A percentile compares a stretch with the other conserved stretches of the same genome.
Evolutionary conservation across 2,797 vertebrate species (phyloP).

Genomic region (Delichon dasypus): DNA sequence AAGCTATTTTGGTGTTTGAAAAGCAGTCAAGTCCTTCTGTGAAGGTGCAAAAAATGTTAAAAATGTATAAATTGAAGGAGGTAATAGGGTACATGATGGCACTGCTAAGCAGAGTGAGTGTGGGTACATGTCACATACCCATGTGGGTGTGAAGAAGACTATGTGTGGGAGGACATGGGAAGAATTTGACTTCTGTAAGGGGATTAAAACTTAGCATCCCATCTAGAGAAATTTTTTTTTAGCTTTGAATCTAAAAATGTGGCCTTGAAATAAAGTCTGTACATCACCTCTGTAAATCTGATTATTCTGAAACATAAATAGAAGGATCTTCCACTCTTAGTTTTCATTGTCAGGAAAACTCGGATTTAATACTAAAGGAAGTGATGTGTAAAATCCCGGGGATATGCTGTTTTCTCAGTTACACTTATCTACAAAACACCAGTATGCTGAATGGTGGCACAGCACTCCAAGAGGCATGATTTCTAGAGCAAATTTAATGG

Average conservation of each 20-base stretch:
- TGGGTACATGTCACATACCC: neutral
- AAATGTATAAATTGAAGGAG: slow-evolving; percentile 22
- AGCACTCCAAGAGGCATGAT: neutral
- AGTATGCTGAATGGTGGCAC: neutral
- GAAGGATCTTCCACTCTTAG: neutral
- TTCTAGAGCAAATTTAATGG: neutral
- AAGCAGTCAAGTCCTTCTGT: neutral
- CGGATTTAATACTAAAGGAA: neutral
- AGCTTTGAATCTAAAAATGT: slow-evolving; percentile 6
- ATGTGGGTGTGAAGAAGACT: neutral
- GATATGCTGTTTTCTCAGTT: neutral
- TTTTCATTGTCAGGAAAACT: neutral
- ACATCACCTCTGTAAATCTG: neutral
- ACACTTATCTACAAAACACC: neutral
- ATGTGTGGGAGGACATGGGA: neutral
- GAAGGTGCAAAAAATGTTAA: slow-evolving; percentile 23
- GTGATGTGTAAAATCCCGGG: neutral
- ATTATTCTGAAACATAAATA: neutral
- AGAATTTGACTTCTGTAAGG: slow-evolving; percentile 9
- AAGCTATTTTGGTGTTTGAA: neutral
- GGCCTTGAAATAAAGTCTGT: neutral
- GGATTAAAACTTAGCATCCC: slow-evolving; percentile 2
- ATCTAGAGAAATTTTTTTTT: neutral
- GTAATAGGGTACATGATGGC: neutral
- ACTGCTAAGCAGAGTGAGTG: neutral